Percentiles rank a stretch among this genome's conserved stretches.
Conservation (phyloP, 2,888 invertebrate species). For the Ypsolopha scabrella region DNA sequence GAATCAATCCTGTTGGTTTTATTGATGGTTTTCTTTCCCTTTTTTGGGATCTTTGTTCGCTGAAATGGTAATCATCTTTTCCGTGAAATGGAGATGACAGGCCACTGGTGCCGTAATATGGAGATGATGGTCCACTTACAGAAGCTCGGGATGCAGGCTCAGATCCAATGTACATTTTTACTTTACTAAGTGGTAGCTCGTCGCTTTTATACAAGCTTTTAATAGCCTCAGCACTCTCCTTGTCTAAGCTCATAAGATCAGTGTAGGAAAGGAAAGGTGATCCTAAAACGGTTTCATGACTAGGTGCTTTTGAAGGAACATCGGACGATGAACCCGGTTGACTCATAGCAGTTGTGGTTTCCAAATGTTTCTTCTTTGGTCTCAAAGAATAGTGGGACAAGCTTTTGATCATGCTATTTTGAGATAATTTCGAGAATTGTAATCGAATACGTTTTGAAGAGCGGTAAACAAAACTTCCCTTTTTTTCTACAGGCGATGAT, state of each 20-base stretch:
- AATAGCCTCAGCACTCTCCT: slow-evolving; percentile 24
- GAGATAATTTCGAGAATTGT: slow-evolving; percentile 50
- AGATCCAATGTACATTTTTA: slow-evolving; percentile 61
- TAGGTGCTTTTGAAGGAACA: slow-evolving; percentile 45
- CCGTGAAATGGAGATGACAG: slow-evolving; percentile 5
- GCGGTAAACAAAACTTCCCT: slow-evolving; percentile 48
- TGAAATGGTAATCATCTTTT: neutral
- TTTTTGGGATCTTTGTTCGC: slow-evolving; percentile 13
- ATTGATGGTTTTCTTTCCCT: slow-evolving; percentile 29
- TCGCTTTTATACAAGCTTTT: slow-evolving; percentile 43
- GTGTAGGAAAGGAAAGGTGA: slow-evolving; percentile 63
- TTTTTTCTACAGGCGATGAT: slow-evolving; percentile 52
- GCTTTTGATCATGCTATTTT: slow-evolving; percentile 60
- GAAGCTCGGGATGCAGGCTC: slow-evolving; percentile 54
- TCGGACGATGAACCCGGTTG: slow-evolving; percentile 51
- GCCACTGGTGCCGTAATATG: slow-evolving; percentile 17
- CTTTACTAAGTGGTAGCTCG: slow-evolving; percentile 35
- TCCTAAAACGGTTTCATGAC: slow-evolving; percentile 61
- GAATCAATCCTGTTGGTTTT: slow-evolving; percentile 51
- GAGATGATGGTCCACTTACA: slow-evolving; percentile 38
- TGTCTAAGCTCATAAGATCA: slow-evolving; percentile 48
- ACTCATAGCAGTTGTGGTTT: slow-evolving; percentile 35
- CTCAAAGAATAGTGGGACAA: slow-evolving; percentile 54
- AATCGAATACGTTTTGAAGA: slow-evolving; percentile 52
- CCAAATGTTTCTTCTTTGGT: slow-evolving; percentile 46